A percentile compares a stretch with the other conserved stretches of the same genome.
Evolutionary conservation across 2,797 vertebrate species (phyloP).

Genomic region (Glyptemys insculpta): DNA sequence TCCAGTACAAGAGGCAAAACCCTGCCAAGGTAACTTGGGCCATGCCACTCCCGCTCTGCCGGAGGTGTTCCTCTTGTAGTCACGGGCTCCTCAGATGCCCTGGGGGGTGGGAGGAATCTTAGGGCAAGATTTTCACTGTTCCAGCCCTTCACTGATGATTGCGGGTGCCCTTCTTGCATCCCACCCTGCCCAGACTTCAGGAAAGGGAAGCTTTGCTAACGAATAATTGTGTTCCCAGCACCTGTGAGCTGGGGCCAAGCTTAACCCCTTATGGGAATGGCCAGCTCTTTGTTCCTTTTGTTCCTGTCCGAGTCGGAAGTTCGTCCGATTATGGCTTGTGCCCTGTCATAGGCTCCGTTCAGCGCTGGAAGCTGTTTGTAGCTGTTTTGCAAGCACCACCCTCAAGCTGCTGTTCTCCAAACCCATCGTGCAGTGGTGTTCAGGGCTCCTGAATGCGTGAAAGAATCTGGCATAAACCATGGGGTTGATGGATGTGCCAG

Average conservation of each 20-base stretch:
- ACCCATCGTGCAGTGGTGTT: background rate
- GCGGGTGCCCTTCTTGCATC: constrained; percentile 11
- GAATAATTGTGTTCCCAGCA: background rate
- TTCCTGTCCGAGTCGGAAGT: background rate
- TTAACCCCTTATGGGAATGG: background rate
- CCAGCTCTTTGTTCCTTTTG: background rate
- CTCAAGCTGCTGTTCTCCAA: background rate
- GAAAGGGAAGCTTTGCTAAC: constrained; percentile 17
- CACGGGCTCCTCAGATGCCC: background rate
- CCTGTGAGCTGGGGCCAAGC: constrained; percentile 2
- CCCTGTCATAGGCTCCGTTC: background rate
- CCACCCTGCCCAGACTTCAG: background rate
- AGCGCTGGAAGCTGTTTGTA: background rate
- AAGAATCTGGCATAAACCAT: background rate
- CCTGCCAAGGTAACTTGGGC: constrained; percentile 90
- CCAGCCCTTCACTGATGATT: background rate
- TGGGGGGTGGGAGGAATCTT: constrained; percentile 14
- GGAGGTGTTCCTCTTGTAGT: constrained; percentile 31
- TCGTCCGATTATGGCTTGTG: background rate
- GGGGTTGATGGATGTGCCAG: background rate
- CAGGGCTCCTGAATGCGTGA: background rate
- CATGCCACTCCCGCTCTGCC: constrained; percentile 44
- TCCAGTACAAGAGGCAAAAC: constrained; percentile 95
- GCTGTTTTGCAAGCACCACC: background rate
- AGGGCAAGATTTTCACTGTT: background rate